Evolutionary conservation across 2,888 invertebrate species (phyloP), one percentile per base, ranked within the genome.

Genomic region (Antitype chi): DNA sequence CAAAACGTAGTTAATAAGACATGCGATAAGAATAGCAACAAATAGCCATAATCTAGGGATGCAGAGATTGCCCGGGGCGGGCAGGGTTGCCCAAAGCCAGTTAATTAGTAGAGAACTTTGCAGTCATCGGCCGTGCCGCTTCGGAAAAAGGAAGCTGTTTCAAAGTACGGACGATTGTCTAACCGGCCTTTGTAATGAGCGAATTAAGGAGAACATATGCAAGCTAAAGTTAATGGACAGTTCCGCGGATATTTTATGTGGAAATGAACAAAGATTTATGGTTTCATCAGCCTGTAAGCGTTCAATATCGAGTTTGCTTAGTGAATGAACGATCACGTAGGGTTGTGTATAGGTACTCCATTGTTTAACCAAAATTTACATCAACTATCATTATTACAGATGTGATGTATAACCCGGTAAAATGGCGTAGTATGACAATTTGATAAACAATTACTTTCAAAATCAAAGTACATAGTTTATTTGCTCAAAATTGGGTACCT

Each of bases 51-150:
- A 87, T 89, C 88, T 81, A 82, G 67, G 77, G 84, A 87, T 84
- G 70, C 47, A 69, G 60, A 73, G 71, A 60, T 72, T 72, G 43
- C 49, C 78, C 72, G 76, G 76, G 81, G 77, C 85, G 71, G 75
- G 81, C 74, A 86, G 71, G 84, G 79, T 74, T 81, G 86, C 87
- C 80, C 81, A 86, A 85, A 87, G 87, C 88, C 86, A 90, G 91
- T 93, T 92, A 93, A 94, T 94, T 93, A 93, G 89, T 87, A 88
- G 86, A 81, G 91, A 93, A 92, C 90, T 93, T 92, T 89, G 89
- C 88, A 91, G 91, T 90, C 89, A 89, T 89, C 88, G 87, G 81
- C 85, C 73, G 87, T 68, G 28, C 57, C 73, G 70, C 70, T 73
- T 73, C 68, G 79, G 82, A 74, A 86, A 79, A 84, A 75, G 80